Base-by-base conservation (phyloP, 1,140 invertebrate species). In the Bombus superbus region DNA sequence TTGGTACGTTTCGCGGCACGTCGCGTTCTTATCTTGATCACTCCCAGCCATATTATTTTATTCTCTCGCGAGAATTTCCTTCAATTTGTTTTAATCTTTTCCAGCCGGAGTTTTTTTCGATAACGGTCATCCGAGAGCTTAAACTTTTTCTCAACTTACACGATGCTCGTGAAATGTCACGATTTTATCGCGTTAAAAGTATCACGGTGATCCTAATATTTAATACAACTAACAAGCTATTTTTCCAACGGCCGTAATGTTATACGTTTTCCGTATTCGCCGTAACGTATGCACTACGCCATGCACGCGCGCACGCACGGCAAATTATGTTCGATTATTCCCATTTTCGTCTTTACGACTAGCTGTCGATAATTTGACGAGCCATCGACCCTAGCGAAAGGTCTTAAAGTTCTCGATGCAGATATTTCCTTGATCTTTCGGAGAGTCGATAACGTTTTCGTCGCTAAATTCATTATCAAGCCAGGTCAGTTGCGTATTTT, bases 401-500 rank as follows among this genome's bases (percentile, higher is more conserved):
- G 0, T 32, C 32, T 53, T 2, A 0, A 53, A 53, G 0, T 13
- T 62, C 28, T 11, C 28, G 10, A 62, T n/a, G 3, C 3, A 0
- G 11, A 62, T n/a, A n/a, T 62, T 13, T n/a, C 13, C 28, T n/a
- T 4, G 28, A 3, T 62, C 10, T 11, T 62, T 62, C 35, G 18
- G 2, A 15, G 13, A 66, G 15, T 8, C n/a, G n/a, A 64, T 2
- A 13, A 13, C 1, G 22, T 53, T 53, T n/a, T 35, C 42, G 10
- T 35, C n/a, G 0, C 22, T 38, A n/a, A 57, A 44, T 28, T 78
- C 38, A 9, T 78, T 44, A 44, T 32, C 1, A 11, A 44, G 22
- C 35, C 32, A 42, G 15, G 44, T 47, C 15, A 40, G 25, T 42
- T 72, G 11, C 22, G 44, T 15, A 68, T 42, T 88, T 88, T 88